Base-by-base conservation (phyloP, 2,888 invertebrate genomes). In the Entomobrya multifasciata region DNA sequence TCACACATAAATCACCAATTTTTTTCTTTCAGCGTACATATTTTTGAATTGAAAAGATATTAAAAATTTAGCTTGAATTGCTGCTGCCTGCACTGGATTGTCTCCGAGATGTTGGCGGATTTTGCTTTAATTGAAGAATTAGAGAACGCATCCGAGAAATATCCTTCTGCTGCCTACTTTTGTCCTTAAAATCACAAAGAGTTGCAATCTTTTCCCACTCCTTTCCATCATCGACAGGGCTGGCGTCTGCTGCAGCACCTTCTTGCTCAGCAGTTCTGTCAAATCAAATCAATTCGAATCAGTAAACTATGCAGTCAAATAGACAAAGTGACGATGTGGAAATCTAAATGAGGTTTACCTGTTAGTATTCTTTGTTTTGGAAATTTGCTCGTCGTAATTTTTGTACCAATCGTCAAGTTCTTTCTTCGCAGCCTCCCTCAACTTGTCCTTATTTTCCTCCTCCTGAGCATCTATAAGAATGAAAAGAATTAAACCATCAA, bases 401-500 rank as follows among this genome's bases (percentile, higher is more conserved):
- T 96, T 96, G 93, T 99, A 98, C 99, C 99, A 99, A 92, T 99
- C 99, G 92, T 98, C 98, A 17, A 99, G 93, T 93, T 99, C 99
- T 92, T 97, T 97, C 92, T 96, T 97, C 0, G 99, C 99, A 89
- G 96, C 95, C 92, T 96, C 96, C 89, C 96, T 94, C 94, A 97
- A 95, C 92, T 99, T 99, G 88, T 96, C 95, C 92, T 96, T 97
- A 92, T 97, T 97, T 90, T 95, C 95, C 92, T 98, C 96, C 93
- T 98, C 97, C 92, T 97, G 96, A 89, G 95, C 95, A 94, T 98
- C 98, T 97, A 91, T 17, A n/a, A 5, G 13, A 36, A 10, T 52
- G 36, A 82, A 55, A 36, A 6, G 36, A 36, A 36, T 36, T 36
- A 6, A 5, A 55, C 10, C 25, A 57, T n/a, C 2, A n/a, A 52